Evolutionary conservation across 1,140 invertebrate genomes (phyloP), one percentile per base, ranked within the genome.

Genomic region (Lepeophtheirus salmonis): DNA sequence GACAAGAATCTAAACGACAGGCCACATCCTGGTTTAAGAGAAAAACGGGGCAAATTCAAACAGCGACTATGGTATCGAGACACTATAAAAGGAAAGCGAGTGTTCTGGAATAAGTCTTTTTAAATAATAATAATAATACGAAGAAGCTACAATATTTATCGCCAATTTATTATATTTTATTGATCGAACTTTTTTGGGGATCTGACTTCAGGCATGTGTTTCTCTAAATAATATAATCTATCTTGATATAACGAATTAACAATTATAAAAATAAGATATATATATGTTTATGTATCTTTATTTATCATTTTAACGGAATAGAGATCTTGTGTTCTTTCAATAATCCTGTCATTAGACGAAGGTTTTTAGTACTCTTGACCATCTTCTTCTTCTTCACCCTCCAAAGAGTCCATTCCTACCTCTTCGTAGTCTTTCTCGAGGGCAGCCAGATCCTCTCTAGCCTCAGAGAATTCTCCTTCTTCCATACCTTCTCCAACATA

Each of bases 381-480:
- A 48, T 25, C 63, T 1, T 61, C 63, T 26, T 64, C 63, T 0
- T 17, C 63, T 26, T 64, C 63, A 51, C 41, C 64, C 54, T 68
- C 69, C 53, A 69, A 68, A 13, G 59, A 70, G 21, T 64, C 63
- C 20, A 64, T 30, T 21, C 64, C 64, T 3, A 65, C 64, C 68
- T 81, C 79, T 67, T 79, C 77, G 65, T 81, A 81, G 66, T 79
- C 78, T 65, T 79, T 79, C 68, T 79, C 77, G 2, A 78, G 69
- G 61, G 75, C 78, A 48, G 80, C 80, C 64, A 83, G 68, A 72
- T 86, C 82, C 67, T 86, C 83, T 20, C 80, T 68, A 12, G 84
- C 83, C 64, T 81, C 80, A 2, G 74, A 75, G 68, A 85, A 85
- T 67, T 84, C 82, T 64, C 80, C 81, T 73, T 86, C 79, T 67